Evolutionary conservation across 1,140 invertebrate genomes (phyloP).

Genomic region (Trachymyrmex septentrionalis): DNA sequence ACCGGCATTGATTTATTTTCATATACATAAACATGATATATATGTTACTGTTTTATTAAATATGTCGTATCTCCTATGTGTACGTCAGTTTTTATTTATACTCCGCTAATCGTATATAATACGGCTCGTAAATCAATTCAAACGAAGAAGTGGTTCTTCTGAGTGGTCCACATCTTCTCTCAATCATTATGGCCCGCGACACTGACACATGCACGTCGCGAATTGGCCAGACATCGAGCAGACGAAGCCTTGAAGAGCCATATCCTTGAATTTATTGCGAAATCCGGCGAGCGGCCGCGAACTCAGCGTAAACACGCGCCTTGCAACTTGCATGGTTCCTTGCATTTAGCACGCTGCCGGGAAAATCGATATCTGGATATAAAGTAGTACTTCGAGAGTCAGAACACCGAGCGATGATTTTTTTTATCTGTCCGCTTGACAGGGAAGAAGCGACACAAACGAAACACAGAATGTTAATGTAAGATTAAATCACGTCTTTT

Average conservation of each 20-base stretch:
- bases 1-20: neutral
- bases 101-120: neutral
- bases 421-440: too few relatives aligned
- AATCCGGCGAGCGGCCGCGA: constrained; percentile 57
- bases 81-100: neutral
- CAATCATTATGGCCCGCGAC: neutral
- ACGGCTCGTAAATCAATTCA: constrained; percentile 1
- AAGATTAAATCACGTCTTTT: too few relatives aligned
- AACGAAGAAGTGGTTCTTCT: too few relatives aligned
- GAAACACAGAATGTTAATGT: too few relatives aligned
- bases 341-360: constrained; percentile 16
- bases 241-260: constrained; percentile 69
- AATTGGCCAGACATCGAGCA: constrained; percentile 1
- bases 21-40: neutral
- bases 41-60: constrained; percentile 7
- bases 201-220: neutral
- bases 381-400: neutral
- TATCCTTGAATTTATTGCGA: constrained; percentile 75
- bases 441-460: too few relatives aligned
- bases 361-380: constrained; percentile 43
- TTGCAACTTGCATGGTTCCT: constrained; percentile 24
- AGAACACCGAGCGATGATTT: too few relatives aligned
- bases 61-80: neutral
- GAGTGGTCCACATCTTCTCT: neutral
- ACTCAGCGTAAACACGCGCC: constrained; percentile 50